Conservation (phyloP, 2,797 vertebrate species). For the Brotogeris chrysoptera region DNA sequence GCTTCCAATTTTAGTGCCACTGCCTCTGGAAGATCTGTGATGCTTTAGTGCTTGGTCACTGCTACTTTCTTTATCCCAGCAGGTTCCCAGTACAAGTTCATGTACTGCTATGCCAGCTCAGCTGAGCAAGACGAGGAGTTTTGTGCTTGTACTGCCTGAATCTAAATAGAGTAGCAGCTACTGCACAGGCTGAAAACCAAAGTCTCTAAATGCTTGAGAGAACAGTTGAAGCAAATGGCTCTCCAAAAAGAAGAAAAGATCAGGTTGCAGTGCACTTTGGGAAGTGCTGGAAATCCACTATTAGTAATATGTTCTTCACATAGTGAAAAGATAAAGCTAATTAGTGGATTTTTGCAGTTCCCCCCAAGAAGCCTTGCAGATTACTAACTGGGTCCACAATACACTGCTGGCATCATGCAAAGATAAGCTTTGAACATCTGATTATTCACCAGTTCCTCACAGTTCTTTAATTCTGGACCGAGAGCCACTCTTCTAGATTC, state of each 20-base stretch:
- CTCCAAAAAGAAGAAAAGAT: neutral
- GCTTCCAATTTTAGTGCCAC: neutral
- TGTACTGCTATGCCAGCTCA: neutral
- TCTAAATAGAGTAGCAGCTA: neutral
- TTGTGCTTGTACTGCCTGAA: neutral
- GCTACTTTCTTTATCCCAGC: neutral
- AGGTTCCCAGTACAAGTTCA: neutral
- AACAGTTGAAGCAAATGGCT: neutral
- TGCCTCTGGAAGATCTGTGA: neutral
- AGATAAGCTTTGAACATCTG: neutral
- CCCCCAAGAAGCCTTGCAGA: neutral
- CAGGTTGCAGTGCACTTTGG: neutral
- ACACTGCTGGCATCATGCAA: neutral
- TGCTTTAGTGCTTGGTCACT: conserved; percentile 2
- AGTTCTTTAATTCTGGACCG: neutral
- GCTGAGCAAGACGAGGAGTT: conserved; percentile 1
- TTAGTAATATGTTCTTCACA: neutral
- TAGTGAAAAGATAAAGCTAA: neutral
- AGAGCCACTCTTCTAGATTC: neutral
- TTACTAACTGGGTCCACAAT: neutral
- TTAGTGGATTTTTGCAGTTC: neutral
- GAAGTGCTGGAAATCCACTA: neutral
- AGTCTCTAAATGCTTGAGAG: neutral
- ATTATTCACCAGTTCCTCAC: neutral
- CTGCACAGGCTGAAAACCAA: neutral